Evolutionary conservation across 1,140 invertebrate genomes (phyloP).

Genomic region (Whitmania pigra): DNA sequence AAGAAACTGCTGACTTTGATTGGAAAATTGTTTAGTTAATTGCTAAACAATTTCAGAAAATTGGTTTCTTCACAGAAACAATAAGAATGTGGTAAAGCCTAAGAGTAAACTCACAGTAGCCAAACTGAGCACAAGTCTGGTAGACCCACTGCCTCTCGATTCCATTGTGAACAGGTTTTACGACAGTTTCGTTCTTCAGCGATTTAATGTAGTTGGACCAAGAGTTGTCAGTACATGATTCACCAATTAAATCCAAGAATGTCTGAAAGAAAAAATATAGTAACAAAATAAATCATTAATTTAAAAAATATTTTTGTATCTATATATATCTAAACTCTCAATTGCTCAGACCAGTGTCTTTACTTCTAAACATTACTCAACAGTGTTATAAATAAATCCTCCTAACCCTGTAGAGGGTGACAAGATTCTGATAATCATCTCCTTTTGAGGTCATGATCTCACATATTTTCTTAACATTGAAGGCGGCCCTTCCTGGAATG

Average conservation of each 20-base stretch:
- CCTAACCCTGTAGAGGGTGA: conserved; percentile 24
- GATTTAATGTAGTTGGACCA: conserved; percentile 62
- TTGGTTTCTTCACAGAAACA: too few relatives aligned
- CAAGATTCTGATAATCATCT: conserved; percentile 28
- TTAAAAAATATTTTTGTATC: too few relatives aligned
- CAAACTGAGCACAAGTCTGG: conserved; percentile 85
- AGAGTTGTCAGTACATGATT: conserved; percentile 68
- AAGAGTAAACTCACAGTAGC: conserved; percentile 63
- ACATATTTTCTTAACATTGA: conserved; percentile 28
- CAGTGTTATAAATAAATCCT: too few relatives aligned
- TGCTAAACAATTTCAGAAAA: too few relatives aligned
- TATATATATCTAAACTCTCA: too few relatives aligned
- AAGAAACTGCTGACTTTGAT: too few relatives aligned
- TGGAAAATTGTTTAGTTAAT: too few relatives aligned
- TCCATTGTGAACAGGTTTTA: conserved; percentile 23
- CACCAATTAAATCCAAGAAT: conserved; percentile 36
- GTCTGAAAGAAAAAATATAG: conserved; percentile 20
- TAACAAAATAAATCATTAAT: too few relatives aligned
- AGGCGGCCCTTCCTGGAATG: conserved; percentile 48
- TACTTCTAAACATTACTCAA: too few relatives aligned
- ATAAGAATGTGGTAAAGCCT: too few relatives aligned
- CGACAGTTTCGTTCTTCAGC: conserved; percentile 55
- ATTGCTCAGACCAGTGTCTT: too few relatives aligned
- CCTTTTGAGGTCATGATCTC: conserved; percentile 25
- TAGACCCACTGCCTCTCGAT: conserved; percentile 63